Percentiles rank a stretch among this genome's conserved stretches.
phyloP scores from a whole-genome alignment of 1,140 invertebrate genomes.

The Bombus confusus region DNA sequence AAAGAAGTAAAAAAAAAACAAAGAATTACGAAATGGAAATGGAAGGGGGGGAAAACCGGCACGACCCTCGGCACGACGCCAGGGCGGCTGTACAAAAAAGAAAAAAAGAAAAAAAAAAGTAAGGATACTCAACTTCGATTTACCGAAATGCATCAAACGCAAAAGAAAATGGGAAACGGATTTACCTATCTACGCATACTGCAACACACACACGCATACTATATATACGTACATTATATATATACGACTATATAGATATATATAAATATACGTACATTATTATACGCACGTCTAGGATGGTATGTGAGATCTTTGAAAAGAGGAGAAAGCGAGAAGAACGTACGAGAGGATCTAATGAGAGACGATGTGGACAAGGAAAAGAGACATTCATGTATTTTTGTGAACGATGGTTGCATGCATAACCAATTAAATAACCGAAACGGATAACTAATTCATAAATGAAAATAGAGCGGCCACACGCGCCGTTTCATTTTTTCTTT shows the following conservation, averaged over 20 bases:
- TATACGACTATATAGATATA: slow-evolving; percentile 49
- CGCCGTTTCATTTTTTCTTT: slow-evolving; percentile 27
- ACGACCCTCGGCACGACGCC: slow-evolving; percentile 50
- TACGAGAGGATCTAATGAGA: neutral
- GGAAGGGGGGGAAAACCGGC: neutral
- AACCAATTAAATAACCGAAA: slow-evolving; percentile 41
- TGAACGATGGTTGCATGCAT: slow-evolving; percentile 56
- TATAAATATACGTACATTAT: slow-evolving; percentile 61
- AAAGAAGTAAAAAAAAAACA: slow-evolving; percentile 23
- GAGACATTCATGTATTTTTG: slow-evolving; percentile 30
- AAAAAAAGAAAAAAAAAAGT: neutral
- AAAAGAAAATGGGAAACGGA: slow-evolving; percentile 20
- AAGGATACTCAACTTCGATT: neutral
- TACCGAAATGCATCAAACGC: slow-evolving; percentile 7
- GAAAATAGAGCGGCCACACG: slow-evolving; percentile 48
- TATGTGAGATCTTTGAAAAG: slow-evolving; percentile 6
- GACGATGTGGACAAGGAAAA: neutral
- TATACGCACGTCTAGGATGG: slow-evolving; percentile 54
- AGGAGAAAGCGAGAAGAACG: neutral
- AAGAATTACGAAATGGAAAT: neutral
- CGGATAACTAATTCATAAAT: slow-evolving; percentile 2
- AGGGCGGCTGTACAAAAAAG: slow-evolving; percentile 19
- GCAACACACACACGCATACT: slow-evolving; percentile 37
- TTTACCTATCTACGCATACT: slow-evolving; percentile 47
- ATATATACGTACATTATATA: slow-evolving; percentile 48